Base-by-base conservation (phyloP, 2,113 vertebrate species). In the Aramus guarauna region DNA sequence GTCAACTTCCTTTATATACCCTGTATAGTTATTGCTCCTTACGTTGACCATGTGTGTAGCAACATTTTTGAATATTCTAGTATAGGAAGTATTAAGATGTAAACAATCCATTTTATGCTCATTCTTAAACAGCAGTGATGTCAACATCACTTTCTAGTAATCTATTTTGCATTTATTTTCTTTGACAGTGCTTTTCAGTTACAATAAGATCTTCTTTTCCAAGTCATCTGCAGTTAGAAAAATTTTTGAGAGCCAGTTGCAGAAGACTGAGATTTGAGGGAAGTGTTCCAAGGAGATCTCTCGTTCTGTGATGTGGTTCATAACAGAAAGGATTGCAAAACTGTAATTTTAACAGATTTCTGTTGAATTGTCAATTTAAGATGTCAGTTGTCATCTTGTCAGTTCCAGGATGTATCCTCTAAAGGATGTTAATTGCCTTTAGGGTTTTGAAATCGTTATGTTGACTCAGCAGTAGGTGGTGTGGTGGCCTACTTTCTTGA, bases 391-490 rank as follows among this genome's bases (percentile, higher is more conserved):
- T 89, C 87, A 66, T 83, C 75, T 85, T 83, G 56, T 91, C 86
- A 41, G 41, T 80, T 96, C 59, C 78, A 72, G 73, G 58, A 64
- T 84, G 10, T 63, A 43, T 81, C n/a, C 6, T 84, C 64, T 55
- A 89, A 81, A 67, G 43, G 62, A 48, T 79, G 29, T 88, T 91
- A 85, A 90, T 90, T 93, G 52, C 58, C n/a, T 85, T 76, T 56
- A 36, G 66, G 79, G 22, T 85, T 92, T 82, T 85, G 45, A 91
- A 82, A 60, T 79, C 0, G 0, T 56, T 76, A 4, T 20, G n/a
- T 82, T 88, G 77, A 68, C 66, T 78, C 75, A 68, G 92, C 66
- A 76, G 92, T 83, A 90, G 90, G 87, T 95, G 92, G 74, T 82
- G 74, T 82, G 78, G 47, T 58, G 58, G 77, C 90, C 81, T 82